Evolutionary conservation across 1,140 invertebrate genomes (phyloP).

Genomic region (Antheraea mylitta): DNA sequence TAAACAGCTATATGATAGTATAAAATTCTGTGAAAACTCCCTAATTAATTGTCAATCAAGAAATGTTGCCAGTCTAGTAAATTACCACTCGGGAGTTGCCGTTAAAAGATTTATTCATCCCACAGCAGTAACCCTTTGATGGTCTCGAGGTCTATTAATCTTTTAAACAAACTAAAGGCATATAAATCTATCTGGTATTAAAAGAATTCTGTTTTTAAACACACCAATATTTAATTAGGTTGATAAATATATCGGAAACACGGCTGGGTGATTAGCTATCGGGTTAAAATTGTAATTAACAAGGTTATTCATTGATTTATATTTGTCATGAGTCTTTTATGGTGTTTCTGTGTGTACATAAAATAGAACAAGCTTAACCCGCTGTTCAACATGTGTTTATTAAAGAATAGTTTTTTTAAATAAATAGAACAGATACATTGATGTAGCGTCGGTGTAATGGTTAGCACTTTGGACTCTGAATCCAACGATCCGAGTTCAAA

Average conservation of each 20-base stretch:
- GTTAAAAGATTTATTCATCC: not conserved
- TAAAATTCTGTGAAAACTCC: not conserved
- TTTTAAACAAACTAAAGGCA: not conserved
- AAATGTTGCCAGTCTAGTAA: not conserved
- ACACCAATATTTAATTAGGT: not conserved
- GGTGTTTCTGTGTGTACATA: not conserved
- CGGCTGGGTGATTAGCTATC: not conserved
- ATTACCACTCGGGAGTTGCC: not conserved
- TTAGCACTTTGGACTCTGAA: too few species aligned
- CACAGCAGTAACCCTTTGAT: not conserved
- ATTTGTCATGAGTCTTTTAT: not conserved
- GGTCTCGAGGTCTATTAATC: not conserved
- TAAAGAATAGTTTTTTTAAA: too few species aligned
- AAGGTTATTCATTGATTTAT: slow-evolving; percentile 3
- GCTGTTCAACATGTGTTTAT: too few species aligned
- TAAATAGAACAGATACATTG: too few species aligned
- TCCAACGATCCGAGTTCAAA: too few species aligned
- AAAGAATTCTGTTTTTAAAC: not conserved
- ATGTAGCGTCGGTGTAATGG: too few species aligned
- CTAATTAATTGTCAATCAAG: not conserved
- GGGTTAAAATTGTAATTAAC: not conserved
- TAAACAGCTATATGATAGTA: too few species aligned
- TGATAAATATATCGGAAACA: slow-evolving; percentile 1
- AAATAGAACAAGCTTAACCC: too few species aligned
- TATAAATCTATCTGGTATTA: not conserved